These are phyloP conservation scores for Odontothrips loti DNA, from an alignment of 2,888 invertebrate species.

Conservation along the genomic window DNA sequence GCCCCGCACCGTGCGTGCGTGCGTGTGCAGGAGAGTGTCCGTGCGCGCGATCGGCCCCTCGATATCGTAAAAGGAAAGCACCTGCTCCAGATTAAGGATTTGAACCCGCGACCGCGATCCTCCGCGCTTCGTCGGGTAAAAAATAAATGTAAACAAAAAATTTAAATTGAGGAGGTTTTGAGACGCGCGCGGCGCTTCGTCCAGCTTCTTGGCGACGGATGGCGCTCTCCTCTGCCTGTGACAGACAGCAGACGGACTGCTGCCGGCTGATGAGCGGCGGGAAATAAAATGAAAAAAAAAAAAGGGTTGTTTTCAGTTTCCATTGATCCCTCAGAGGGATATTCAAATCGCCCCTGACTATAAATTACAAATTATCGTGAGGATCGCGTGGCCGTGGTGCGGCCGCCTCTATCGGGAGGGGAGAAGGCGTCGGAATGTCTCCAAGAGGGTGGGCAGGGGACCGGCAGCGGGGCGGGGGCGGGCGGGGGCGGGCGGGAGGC, in stretches of 20 bases:
- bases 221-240: too few relatives aligned
- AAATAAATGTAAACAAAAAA: too few relatives aligned
- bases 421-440: neutral
- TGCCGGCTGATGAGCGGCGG: too few relatives aligned
- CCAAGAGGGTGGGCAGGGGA: neutral
- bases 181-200: too few relatives aligned
- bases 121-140: too few relatives aligned
- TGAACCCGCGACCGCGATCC: too few relatives aligned
- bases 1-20: neutral
- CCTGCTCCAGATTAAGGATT: too few relatives aligned
- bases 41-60: neutral
- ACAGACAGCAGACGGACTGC: too few relatives aligned
- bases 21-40: neutral
- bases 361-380: constrained; percentile 18
- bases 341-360: constrained; percentile 19
- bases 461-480: neutral
- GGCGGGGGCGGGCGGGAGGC: neutral
- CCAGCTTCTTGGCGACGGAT: too few relatives aligned
- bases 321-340: neutral
- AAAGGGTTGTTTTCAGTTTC: neutral
- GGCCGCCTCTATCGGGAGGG: neutral
- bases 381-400: neutral
- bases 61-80: too few relatives aligned
- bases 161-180: too few relatives aligned
- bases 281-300: neutral